phyloP scores from a whole-genome alignment of 1,140 invertebrate species.

The Penaeus vannamei region DNA sequence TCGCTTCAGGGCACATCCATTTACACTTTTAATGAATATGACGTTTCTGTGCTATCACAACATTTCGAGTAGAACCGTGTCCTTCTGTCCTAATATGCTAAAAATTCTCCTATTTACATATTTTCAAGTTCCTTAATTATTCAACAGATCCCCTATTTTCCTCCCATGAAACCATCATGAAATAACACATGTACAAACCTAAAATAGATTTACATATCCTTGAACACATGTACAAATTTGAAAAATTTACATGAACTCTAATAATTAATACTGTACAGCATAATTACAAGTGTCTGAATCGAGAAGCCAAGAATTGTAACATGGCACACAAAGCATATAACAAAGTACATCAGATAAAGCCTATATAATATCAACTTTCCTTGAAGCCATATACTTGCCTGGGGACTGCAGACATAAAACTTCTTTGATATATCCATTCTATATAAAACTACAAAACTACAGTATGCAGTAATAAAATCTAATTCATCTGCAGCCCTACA shows the following conservation, averaged over 20 bases:
- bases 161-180: slow-evolving; percentile 31
- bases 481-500: slow-evolving; percentile 3
- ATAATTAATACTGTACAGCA: slow-evolving; percentile 46
- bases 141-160: slow-evolving; percentile 13
- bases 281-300: slow-evolving; percentile 43
- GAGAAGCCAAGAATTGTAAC: slow-evolving; percentile 37
- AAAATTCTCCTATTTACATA: slow-evolving; percentile 42
- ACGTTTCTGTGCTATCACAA: slow-evolving; percentile 1
- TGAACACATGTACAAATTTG: slow-evolving; percentile 44
- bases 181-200: not conserved
- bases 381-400: not conserved
- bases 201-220: slow-evolving; percentile 32
- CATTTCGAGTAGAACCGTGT: slow-evolving; percentile 5
- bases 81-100: slow-evolving; percentile 24
- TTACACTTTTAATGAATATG: not conserved
- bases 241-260: slow-evolving; percentile 40
- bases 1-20: not conserved
- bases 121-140: slow-evolving; percentile 13
- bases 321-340: slow-evolving; percentile 41
- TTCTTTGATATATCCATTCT: slow-evolving; percentile 35
- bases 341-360: slow-evolving; percentile 26
- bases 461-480: slow-evolving; percentile 31
- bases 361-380: slow-evolving; percentile 32
- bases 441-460: slow-evolving; percentile 40
- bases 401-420: slow-evolving; percentile 27